Evolutionary conservation across 2,113 vertebrate species (phyloP), one percentile per base, ranked within the genome.

Genomic region (Brachionichthys hirsutus): DNA sequence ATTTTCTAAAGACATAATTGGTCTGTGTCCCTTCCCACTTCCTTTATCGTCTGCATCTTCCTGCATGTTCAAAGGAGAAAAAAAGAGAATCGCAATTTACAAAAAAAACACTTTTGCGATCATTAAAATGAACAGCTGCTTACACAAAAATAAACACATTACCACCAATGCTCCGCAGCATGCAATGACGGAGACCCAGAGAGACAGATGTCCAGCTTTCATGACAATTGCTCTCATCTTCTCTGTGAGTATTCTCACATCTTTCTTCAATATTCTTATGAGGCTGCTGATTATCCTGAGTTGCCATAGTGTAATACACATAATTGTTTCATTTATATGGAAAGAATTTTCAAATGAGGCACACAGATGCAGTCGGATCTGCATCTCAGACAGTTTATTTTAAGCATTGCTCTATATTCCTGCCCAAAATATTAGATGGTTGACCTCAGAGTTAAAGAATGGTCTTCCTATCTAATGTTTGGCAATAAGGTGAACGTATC

Each of bases 111-210:
- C 13, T 62, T 70, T 68, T 74, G 56, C 72, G 75, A 84, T 86
- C 79, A 83, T 88, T 83, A 81, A 84, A 87, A 85, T 44, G 67
- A 88, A 86, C 87, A 87, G 81, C 84, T 88, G 87, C 77, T 78
- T 67, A 74, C 63, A 81, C 77, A 71, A 72, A 86, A 85, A 84
- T 79, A 85, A 88, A 85, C 83, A 84, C 81, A 83, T 88, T 82
- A 87, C 78, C 79, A 79, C 74, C 72, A 62, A 59, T 61, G 67
- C 65, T 74, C 67, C 30, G 9, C 66, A 73, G 59, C 20, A 42
- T 61, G 79, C 71, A 88, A 84, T 86, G 82, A 85, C 65, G 75
- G 66, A 77, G 57, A 58, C 72, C 62, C 51, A 19, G 73, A 72
- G 69, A 87, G 79, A 80, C 86, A 87, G 84, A 82, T 87, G 88